Percentiles rank a stretch among this genome's conserved stretches.
phyloP scores from a whole-genome alignment of 2,888 invertebrate genomes.

The Macaria notata region DNA sequence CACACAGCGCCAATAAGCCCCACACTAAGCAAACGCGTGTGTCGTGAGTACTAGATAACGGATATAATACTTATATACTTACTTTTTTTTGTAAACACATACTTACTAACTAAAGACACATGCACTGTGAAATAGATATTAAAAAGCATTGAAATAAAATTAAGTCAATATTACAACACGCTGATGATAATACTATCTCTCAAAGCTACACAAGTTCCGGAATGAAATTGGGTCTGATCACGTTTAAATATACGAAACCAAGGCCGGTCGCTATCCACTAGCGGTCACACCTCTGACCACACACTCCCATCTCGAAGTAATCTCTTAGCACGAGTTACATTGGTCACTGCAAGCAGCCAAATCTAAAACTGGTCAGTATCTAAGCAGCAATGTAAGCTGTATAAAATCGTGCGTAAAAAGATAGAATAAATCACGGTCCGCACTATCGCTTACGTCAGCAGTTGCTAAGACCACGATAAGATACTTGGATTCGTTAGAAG shows the following conservation, averaged over 20 bases:
- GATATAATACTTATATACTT: too few species aligned
- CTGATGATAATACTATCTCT: constrained; percentile 15
- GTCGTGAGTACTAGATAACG: too few species aligned
- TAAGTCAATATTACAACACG: too few species aligned
- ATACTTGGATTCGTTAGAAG: constrained; percentile 45
- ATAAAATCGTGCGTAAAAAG: constrained; percentile 32
- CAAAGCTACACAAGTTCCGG: constrained; percentile 46
- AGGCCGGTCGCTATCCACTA: constrained; percentile 55
- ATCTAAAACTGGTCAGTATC: constrained; percentile 19
- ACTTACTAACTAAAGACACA: too few species aligned
- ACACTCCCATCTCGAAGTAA: constrained; percentile 13
- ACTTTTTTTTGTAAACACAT: too few species aligned
- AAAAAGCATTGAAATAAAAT: too few species aligned
- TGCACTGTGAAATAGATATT: too few species aligned
- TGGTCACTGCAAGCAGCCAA: constrained; percentile 25
- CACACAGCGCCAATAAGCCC: too few species aligned
- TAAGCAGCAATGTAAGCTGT: constrained; percentile 42
- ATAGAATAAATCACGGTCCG: constrained; percentile 50
- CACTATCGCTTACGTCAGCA: constrained; percentile 49
- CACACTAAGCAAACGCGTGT: too few species aligned
- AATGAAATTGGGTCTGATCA: constrained; percentile 52
- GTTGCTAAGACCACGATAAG: constrained; percentile 58
- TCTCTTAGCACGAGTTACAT: constrained; percentile 30
- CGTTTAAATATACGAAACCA: constrained; percentile 58
- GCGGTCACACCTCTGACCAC: constrained; percentile 42